Base-by-base conservation (phyloP, 2,888 invertebrate species). In the Coenonympha arcania region DNA sequence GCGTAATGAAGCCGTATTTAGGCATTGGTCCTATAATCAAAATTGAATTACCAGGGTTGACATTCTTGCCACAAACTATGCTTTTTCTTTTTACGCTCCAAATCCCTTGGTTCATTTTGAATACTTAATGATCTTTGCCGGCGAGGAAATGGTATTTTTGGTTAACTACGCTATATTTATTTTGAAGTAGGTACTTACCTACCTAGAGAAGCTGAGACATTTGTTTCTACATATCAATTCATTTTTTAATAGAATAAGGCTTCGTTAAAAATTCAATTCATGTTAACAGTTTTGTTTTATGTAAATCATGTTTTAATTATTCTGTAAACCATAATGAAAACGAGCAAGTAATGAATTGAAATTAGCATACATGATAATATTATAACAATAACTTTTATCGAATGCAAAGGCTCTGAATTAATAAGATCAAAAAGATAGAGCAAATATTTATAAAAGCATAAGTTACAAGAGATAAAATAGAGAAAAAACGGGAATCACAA, bases 11-110 rank as follows among this genome's bases (percentile, higher is more conserved):
- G 71, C 75, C 74, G 67, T 82, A 82, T 82, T 85, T 83, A 79
- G 68, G 75, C 77, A 73, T 84, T 79, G 79, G 76, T 82, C 79
- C 85, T 86, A 84, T 85, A 85, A 86, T 86, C 86, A 86, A 86
- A 86, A 84, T 84, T 85, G 79, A 86, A 86, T 86, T 86, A 86
- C 78, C 76, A 65, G 73, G 73, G 76, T 77, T 82, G 86, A 86
- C 85, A 83, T 80, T 86, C 80, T 81, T 79, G 71, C 71, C 66
- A 75, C 65, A 69, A 73, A 67, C 66, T 62, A 69, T 64, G 71
- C 75, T 73, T 79, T 83, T 85, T 80, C 76, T 82, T 82, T 80
- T 83, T 83, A 71, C 76, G 84, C 83, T 85, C 86, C 79, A 82
- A 77, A 85, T 85, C 79, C 66, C 66, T 68, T 62, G 62, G 65